Conservation (phyloP, 2,113 vertebrate genomes). For the Zapus hudsonius region DNA sequence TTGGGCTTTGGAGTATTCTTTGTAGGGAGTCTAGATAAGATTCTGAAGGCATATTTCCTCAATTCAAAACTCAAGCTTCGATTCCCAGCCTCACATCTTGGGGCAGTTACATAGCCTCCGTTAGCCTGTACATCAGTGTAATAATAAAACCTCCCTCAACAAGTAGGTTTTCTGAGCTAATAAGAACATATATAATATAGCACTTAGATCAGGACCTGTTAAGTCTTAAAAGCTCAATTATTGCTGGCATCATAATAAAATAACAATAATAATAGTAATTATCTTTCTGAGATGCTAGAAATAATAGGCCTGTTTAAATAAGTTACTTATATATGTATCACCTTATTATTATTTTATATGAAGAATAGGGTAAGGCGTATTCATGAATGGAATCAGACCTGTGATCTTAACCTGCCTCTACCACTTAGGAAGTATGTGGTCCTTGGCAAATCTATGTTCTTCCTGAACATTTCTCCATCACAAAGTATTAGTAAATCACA, state of each 20-base stretch:
- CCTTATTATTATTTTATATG: neutral
- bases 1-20: neutral
- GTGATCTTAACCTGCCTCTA: neutral
- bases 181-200: neutral
- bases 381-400: neutral
- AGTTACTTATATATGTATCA: neutral
- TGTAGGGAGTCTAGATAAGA: neutral
- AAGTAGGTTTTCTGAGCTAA: neutral
- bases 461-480: constrained; percentile 13
- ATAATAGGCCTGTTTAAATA: constrained; percentile 10
- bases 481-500: neutral
- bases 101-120: neutral
- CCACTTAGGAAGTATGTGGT: neutral
- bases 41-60: neutral
- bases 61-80: neutral
- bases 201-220: neutral
- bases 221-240: neutral
- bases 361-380: neutral
- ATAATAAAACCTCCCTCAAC: neutral
- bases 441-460: neutral
- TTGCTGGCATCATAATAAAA: neutral
- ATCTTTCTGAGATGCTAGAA: neutral
- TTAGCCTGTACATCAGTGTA: neutral
- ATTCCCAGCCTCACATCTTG: neutral
- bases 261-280: neutral